A percentile compares a stretch with the other conserved stretches of the same genome.
These are phyloP conservation scores for Phalacrocorax aristotelis DNA, from an alignment of 2,113 vertebrate genomes.

Conservation along the genomic window DNA sequence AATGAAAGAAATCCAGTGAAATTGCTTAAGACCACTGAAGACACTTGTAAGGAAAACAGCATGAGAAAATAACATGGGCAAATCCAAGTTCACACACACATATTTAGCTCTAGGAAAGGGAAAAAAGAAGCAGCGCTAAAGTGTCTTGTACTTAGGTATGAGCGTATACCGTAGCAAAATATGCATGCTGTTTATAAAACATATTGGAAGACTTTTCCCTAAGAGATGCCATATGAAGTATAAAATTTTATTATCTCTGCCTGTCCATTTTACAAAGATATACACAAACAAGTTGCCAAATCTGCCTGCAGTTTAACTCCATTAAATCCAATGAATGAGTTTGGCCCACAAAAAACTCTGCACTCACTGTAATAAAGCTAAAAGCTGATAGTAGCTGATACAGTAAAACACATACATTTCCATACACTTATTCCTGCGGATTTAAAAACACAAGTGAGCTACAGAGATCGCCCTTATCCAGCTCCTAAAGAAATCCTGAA, in stretches of 20 bases:
- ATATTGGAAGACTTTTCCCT: background rate
- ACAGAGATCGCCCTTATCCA: slow-evolving; percentile 12
- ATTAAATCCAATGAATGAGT: slow-evolving; percentile 51
- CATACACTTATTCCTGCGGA: slow-evolving; percentile 9
- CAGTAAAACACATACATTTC: slow-evolving; percentile 10
- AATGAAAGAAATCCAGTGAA: background rate
- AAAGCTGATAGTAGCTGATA: slow-evolving; percentile 6
- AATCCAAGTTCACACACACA: background rate
- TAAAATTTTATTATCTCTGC: slow-evolving; percentile 53
- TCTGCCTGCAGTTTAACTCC: slow-evolving; percentile 51
- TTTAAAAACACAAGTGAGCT: background rate
- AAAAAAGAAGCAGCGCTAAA: background rate
- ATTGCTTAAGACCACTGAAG: background rate
- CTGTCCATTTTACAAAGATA: slow-evolving; percentile 43
- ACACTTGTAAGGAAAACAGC: background rate
- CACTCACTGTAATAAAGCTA: slow-evolving; percentile 61
- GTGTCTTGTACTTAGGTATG: background rate
- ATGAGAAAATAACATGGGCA: background rate
- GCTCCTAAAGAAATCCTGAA: background rate
- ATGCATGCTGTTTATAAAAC: background rate
- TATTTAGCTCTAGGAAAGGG: background rate
- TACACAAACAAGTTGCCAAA: slow-evolving; percentile 40
- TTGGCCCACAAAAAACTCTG: slow-evolving; percentile 18
- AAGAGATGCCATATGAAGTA: background rate
- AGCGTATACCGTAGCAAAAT: background rate